Evolutionary conservation across 2,113 vertebrate genomes (phyloP), one percentile per base, ranked within the genome.

Genomic region (Mirza zaza): DNA sequence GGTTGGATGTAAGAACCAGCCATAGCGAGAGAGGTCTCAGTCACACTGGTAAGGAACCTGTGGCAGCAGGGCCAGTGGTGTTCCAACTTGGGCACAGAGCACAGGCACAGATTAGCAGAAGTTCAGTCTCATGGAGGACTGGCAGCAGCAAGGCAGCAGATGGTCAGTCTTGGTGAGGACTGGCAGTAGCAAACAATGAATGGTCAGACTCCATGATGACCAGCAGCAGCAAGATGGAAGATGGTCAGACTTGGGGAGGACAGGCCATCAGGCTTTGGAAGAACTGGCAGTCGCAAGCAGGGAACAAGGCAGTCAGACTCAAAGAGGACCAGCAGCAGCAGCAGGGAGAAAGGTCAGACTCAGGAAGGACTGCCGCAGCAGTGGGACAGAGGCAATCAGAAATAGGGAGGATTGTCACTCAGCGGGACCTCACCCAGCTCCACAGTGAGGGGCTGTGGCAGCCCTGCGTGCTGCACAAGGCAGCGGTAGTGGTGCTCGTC

Each of bases 401-500:
- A 57, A 36, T 0, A 11, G 14, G 48, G 50, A 57, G 48, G 9
- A 36, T 9, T 23, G 0, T 8, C 39, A 8, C 45, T 8, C 39
- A 0, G 12, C 0, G 0, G 85, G 57, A 9, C 63, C 96, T 97
- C 96, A 98, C 98, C 98, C 92, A 98, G 91, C 20, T 90, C 75
- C 92, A 98, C 97, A 0, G 15, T 65, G 39, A 98, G 93, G 11
- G 98, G 93, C 20, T 92, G 6, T 0, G 71, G 0, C 65, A 98
- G 96, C 45, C 97, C 98, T 0, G 1, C 63, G 0, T 98, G 98
- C 36, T 95, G 88, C 65, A 98, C 98, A 8, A 81, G 3, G 36
- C 98, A 98, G 42, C 73, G 7, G 71, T 98, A 98, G 36, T 91
- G 91, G 3, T 87, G 55, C 18, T 98, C 98, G 0, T 98, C 98